Percentiles rank a stretch among this genome's conserved stretches.
Conservation (phyloP, 2,797 vertebrate species). For the Gobio occitaniae region DNA sequence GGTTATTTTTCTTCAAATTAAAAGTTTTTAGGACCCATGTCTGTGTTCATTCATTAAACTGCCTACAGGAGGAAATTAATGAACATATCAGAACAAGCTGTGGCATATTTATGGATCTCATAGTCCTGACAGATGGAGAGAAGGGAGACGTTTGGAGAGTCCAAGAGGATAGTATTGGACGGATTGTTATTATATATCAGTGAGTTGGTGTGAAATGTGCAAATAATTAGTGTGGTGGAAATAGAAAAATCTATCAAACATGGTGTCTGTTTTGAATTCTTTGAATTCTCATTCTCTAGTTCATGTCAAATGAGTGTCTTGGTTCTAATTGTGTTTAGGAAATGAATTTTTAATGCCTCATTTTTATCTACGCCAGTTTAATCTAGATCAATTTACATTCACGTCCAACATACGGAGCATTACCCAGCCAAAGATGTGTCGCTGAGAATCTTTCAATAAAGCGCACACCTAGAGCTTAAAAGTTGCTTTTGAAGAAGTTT, state of each 20-base stretch:
- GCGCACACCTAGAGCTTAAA: not conserved
- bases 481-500: conserved; percentile 3
- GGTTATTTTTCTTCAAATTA: conserved; percentile 36
- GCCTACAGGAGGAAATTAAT: conserved; percentile 27
- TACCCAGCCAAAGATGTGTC: not conserved
- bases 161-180: conserved; percentile 43
- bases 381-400: not conserved
- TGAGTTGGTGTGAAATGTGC: not conserved
- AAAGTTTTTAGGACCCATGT: conserved; percentile 36
- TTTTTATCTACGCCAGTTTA: not conserved
- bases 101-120: conserved; percentile 21
- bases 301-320: not conserved
- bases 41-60: conserved; percentile 17
- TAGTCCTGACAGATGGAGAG: conserved; percentile 12
- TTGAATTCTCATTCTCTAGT: not conserved
- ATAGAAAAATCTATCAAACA: conserved; percentile 13
- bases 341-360: not conserved
- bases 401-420: not conserved
- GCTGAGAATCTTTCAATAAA: not conserved
- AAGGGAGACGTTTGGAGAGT: not conserved
- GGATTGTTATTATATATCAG: conserved; percentile 29
- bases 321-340: not conserved
- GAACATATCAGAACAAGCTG: conserved; percentile 24
- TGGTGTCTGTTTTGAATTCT: not conserved
- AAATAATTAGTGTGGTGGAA: not conserved